Evolutionary conservation across 2,888 invertebrate species (phyloP), one percentile per base, ranked within the genome.

Genomic region (Microdon myrmicae): DNA sequence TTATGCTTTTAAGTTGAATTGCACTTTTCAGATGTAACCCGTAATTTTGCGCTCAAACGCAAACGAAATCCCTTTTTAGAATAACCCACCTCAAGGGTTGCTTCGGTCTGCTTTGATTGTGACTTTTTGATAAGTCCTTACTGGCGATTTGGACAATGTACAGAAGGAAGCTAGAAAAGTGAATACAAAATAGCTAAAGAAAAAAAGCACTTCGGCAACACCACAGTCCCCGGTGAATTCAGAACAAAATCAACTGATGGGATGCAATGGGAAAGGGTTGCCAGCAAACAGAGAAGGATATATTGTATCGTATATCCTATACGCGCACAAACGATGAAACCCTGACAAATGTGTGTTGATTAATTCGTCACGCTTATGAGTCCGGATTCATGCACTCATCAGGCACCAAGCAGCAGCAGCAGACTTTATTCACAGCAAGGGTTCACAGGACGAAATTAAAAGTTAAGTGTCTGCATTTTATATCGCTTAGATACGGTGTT

Each of bases 391-490:
- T 32, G 23, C 51, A 25, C 8, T 8, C 8, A 37, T 41, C 39
- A 10, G 39, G 23, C 51, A 25, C 8, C 10, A 6, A 37, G 43
- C 14, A 41, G 54, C 47, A 53, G 34, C 45, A 56, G 41, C 43
- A 29, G 20, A 20, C n/a, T 29, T 51, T 35, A 26, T 16, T 29
- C 44, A 8, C 10, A 7, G 20, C 39, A 44, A 44, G 53, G 49
- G 54, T 55, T 49, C 32, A 48, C 43, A 22, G 51, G 23, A 58
- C 51, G 58, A 64, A 64, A 64, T 64, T 64, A 64, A 64, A 64
- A 58, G 64, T 64, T 64, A 64, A 64, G 58, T 58, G 64, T 64
- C 51, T 64, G 41, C 64, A 58, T 64, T 64, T 64, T 53, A 56
- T 58, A 38, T 34, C 56, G 64, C 64, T 64, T 64, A 64, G 64